Percentiles rank a stretch among this genome's conserved stretches.
These are phyloP conservation scores for Platyscelio sp. DNA, from an alignment of 2,888 invertebrate genomes.

Conservation along the genomic window DNA sequence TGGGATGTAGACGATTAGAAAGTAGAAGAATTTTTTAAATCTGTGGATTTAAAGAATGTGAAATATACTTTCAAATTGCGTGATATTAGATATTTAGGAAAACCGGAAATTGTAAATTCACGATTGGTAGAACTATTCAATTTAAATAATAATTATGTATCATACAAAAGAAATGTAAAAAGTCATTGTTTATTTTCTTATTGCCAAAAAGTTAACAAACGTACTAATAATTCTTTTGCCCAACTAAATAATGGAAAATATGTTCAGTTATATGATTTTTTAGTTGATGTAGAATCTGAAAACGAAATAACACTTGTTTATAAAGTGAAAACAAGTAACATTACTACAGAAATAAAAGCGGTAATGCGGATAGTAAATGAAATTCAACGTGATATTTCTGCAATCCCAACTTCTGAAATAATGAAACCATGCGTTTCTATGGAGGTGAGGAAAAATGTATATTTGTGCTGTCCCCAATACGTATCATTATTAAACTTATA, in stretches of 20 bases:
- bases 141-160: constrained; percentile 2
- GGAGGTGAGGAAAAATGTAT: too few species aligned
- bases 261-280: constrained; percentile 25
- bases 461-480: too few species aligned
- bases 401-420: too few species aligned
- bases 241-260: constrained; percentile 4
- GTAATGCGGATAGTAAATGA: too few species aligned
- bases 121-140: constrained; percentile 12
- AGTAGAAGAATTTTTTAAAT: constrained; percentile 20
- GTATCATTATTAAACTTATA: too few species aligned
- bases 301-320: constrained; percentile 34
- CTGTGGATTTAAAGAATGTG: constrained; percentile 14
- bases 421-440: too few species aligned
- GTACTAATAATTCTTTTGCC: constrained; percentile 40
- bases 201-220: constrained; percentile 16
- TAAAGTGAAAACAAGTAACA: background rate
- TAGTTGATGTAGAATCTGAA: constrained; percentile 7
- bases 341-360: too few species aligned
- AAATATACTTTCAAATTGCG: constrained; percentile 5
- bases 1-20: constrained; percentile 1
- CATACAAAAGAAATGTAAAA: constrained; percentile 23
- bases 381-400: too few species aligned
- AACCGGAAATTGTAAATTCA: background rate
- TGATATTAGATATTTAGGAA: constrained; percentile 30
- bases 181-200: constrained; percentile 36